Evolutionary conservation across 2,113 vertebrate species (phyloP).

Genomic region (Todiramphus chloris): DNA sequence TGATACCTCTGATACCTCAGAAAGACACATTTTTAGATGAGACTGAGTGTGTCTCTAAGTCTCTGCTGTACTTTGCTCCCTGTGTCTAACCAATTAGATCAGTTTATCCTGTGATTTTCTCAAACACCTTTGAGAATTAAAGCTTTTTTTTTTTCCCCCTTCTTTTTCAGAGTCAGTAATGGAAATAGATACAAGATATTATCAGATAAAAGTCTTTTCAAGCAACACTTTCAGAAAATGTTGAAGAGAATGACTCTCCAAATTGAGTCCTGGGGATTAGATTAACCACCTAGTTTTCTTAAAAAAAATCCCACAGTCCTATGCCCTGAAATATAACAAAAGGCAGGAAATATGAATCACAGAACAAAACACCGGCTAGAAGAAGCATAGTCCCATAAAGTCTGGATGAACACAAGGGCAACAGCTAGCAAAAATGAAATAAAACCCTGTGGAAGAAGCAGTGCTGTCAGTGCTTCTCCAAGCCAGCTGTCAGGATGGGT

Average conservation of each 20-base stretch:
- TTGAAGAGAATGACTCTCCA: neutral
- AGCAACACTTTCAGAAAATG: neutral
- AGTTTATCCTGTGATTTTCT: neutral
- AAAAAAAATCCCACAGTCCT: neutral
- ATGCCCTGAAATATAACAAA: neutral
- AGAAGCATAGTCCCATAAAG: neutral
- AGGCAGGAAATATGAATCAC: neutral
- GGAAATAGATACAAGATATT: neutral
- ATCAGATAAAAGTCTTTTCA: conserved; percentile 4
- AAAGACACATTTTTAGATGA: neutral
- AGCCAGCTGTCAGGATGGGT: neutral
- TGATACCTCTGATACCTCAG: neutral
- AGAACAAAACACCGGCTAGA: neutral
- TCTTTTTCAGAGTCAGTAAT: neutral
- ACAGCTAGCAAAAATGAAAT: neutral
- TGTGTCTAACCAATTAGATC: neutral
- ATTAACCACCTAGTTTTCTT: neutral
- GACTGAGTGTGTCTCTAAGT: neutral
- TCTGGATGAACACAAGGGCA: neutral
- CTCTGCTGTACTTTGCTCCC: neutral
- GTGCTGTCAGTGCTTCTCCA: neutral
- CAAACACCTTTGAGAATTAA: neutral
- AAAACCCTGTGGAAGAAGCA: neutral
- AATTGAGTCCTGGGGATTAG: neutral
- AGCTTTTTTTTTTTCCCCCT: neutral